Conservation (phyloP, 2,113 vertebrate genomes). For the Serinus canaria region DNA sequence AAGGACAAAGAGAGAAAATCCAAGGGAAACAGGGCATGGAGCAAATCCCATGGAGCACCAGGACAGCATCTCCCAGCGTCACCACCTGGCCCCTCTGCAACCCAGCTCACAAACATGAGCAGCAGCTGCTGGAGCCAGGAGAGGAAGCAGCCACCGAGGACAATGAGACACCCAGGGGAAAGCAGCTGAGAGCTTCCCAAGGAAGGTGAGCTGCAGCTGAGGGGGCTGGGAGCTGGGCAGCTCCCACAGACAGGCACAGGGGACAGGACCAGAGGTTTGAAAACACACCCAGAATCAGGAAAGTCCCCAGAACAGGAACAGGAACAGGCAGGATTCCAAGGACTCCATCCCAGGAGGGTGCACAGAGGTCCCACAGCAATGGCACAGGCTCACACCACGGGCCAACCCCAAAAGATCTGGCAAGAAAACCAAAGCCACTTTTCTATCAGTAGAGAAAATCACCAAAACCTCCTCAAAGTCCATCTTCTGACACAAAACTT, state of each 20-base stretch:
- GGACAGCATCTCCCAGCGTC: neutral
- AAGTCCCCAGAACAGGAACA: rapidly evolving
- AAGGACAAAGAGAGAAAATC: rapidly evolving
- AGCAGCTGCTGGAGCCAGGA: neutral
- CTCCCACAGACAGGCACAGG: neutral
- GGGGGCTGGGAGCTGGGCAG: neutral
- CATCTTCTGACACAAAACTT: neutral
- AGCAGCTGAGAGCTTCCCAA: neutral
- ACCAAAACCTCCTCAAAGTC: neutral
- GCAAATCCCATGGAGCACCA: neutral
- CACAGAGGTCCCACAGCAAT: rapidly evolving
- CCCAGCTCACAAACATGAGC: neutral
- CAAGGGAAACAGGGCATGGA: neutral
- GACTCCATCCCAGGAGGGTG: neutral
- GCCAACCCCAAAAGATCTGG: neutral
- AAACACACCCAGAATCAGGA: rapidly evolving
- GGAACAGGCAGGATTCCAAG: neutral
- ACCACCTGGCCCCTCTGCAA: neutral
- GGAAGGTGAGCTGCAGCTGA: neutral
- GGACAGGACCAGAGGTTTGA: neutral
- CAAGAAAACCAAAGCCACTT: neutral
- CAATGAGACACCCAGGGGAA: neutral
- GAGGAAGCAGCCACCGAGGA: neutral
- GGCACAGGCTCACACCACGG: rapidly evolving
- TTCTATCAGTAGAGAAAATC: neutral